Percentiles rank a stretch among this genome's conserved stretches.
phyloP scores from a whole-genome alignment of 2,888 invertebrate species.

The Brenthis hecate region DNA sequence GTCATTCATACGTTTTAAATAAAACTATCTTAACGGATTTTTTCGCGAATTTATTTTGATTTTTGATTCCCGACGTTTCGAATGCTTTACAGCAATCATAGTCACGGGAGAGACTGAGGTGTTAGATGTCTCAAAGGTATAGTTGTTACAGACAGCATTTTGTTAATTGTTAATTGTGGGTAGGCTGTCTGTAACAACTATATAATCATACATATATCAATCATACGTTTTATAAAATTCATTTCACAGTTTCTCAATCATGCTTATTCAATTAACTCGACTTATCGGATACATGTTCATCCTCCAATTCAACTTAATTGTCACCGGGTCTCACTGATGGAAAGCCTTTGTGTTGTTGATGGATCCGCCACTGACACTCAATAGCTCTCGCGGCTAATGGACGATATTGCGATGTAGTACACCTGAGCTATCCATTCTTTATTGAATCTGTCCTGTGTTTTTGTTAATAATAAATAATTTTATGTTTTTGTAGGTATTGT shows the following conservation, averaged over 20 bases:
- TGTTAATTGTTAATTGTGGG: no score
- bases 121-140: no score
- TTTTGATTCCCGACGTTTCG: no score
- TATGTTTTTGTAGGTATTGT: background rate
- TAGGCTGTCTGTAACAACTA: no score
- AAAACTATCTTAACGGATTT: no score
- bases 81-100: no score
- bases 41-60: no score
- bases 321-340: conserved; percentile 32
- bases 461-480: conserved; percentile 1
- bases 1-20: background rate
- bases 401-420: conserved; percentile 32
- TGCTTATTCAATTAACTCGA: conserved; percentile 11
- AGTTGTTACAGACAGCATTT: no score
- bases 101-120: no score
- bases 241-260: conserved; percentile 15
- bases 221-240: conserved; percentile 5
- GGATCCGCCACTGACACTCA: conserved; percentile 34
- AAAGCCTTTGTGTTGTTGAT: conserved; percentile 36
- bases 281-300: conserved; percentile 20
- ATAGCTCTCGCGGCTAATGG: conserved; percentile 36
- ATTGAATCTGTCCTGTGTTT: background rate
- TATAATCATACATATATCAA: no score
- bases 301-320: conserved; percentile 26
- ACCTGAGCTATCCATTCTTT: conserved; percentile 32